Evolutionary conservation across 1,140 invertebrate genomes (phyloP), one percentile per base, ranked within the genome.

Genomic region (Trialeurodes vaporariorum): DNA sequence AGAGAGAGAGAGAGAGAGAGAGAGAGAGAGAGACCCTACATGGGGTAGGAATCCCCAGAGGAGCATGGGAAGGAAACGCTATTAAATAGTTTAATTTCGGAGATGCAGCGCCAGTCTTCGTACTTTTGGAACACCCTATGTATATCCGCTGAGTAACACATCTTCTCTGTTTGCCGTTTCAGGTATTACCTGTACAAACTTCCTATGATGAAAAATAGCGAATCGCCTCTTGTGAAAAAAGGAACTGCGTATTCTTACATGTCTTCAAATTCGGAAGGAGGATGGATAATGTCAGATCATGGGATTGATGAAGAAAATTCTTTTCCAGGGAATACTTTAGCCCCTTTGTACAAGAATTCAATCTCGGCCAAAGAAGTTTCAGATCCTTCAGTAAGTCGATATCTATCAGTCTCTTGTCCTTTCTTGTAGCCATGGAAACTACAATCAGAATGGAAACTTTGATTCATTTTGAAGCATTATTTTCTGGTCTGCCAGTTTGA

Each of bases 111-210:
- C n/a, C n/a, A n/a, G n/a, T n/a, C n/a, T n/a, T n/a, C n/a, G n/a
- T n/a, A n/a, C n/a, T n/a, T n/a, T n/a, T n/a, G n/a, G n/a, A n/a
- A n/a, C n/a, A n/a, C n/a, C n/a, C n/a, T n/a, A n/a, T n/a, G n/a
- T n/a, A n/a, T n/a, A n/a, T n/a, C n/a, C n/a, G n/a, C n/a, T n/a
- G n/a, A n/a, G n/a, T n/a, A n/a, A n/a, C n/a, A n/a, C n/a, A n/a
- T n/a, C n/a, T n/a, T n/a, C n/a, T n/a, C n/a, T n/a, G n/a, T n/a
- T n/a, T n/a, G n/a, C n/a, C n/a, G n/a, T n/a, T n/a, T n/a, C 34
- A 93, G 92, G 90, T 94, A 85, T 79, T 86, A 91, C 72, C 76
- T 90, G 24, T 94, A 93, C 75, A 94, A 95, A 79, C 74, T 93
- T 70, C 92, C 92, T 17, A 84, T 85, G 74, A 78, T 87, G 68